phyloP scores from a whole-genome alignment of 2,113 vertebrate genomes.

The Terrapene triunguis region DNA sequence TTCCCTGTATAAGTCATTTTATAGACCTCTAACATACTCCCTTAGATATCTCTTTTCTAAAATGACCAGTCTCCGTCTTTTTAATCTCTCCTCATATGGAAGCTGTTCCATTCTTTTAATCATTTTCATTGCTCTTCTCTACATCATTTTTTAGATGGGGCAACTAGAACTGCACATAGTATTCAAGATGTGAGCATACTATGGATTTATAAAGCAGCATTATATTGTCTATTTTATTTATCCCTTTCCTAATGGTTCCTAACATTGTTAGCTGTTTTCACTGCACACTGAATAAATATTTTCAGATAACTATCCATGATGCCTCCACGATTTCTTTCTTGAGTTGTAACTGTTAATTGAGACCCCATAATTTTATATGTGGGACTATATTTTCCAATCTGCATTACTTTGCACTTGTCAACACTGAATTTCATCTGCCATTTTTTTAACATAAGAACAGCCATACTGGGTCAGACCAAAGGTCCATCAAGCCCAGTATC shows the following conservation, averaged over 20 bases:
- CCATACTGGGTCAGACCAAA: too few species aligned
- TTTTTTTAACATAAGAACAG: background rate
- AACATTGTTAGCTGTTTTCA: background rate
- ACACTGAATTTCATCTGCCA: background rate
- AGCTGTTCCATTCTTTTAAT: background rate
- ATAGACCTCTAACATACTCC: background rate
- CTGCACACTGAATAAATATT: background rate
- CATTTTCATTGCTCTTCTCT: background rate
- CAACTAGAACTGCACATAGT: background rate
- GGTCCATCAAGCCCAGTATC: too few species aligned
- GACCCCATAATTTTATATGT: background rate
- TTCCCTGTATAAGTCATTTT: background rate
- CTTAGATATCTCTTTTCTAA: background rate
- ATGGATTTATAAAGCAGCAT: background rate
- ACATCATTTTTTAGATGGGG: background rate
- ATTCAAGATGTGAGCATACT: background rate
- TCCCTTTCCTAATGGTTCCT: background rate
- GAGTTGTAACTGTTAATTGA: background rate
- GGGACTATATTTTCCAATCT: background rate
- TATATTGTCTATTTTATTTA: background rate
- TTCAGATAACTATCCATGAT: background rate
- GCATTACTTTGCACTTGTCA: background rate
- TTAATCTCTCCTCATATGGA: background rate
- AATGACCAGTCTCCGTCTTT: background rate
- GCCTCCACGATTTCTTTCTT: background rate